Evolutionary conservation across 2,888 invertebrate genomes (phyloP), one percentile per base, ranked within the genome.

Genomic region (Gastracanthus pulcherrimus): DNA sequence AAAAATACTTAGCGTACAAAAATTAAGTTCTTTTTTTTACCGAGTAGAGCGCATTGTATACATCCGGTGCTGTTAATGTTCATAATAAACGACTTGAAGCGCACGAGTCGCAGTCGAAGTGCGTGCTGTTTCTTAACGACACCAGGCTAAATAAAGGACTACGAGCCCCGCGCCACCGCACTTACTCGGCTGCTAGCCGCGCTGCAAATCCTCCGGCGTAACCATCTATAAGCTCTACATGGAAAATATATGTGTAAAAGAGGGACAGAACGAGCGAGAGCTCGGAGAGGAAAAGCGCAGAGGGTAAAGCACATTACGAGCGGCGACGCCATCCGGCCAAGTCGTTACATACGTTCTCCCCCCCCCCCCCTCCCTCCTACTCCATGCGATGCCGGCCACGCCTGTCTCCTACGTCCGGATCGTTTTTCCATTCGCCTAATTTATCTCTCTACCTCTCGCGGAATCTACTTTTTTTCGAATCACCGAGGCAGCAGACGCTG

Each of bases 361-460:
- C 48, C 48, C 23, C 26, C 23, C 23, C 2, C 45, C 26, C 0
- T 19, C 48, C 23, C 26, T 51, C 23, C 2, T 16, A 2, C 5
- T 3, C 9, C 13, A 9, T 34, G 19, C 62, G 62, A 55, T 26
- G 7, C 70, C 36, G 51, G 3, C n/a, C 55, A 31, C 26, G 51
- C 48, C 70, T 36, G 34, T 36, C 51, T 70, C 19, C 55, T 34
- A 16, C 55, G 23, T 23, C 55, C 26, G 55, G 23, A 55, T 70
- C 70, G 70, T 70, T 70, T 55, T 55, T 70, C 55, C 70, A 36
- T 70, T 55, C 70, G 34, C 26, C 34, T 70, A 70, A 70, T 70
- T 70, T 70, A 70, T 70, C 23, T 36, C 62, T 31, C 62, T 7
- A 9, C 4, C 3, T 62, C 34, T 62, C 62, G 16, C 11, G 26